Evolutionary conservation across 2,797 vertebrate genomes (phyloP).

Genomic region (Sardinella longiceps): DNA sequence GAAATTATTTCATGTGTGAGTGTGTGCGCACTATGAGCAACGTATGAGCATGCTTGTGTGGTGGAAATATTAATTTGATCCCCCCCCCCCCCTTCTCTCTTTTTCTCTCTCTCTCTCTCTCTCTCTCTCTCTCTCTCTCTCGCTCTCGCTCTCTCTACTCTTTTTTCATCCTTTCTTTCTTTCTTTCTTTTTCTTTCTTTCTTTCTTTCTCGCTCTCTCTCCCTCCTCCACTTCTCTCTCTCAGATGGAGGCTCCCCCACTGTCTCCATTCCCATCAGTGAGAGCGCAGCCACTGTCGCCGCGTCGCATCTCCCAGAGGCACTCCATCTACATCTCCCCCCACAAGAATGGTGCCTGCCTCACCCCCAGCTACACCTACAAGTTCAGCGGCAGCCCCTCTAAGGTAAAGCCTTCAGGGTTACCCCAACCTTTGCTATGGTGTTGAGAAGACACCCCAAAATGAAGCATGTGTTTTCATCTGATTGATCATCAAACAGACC

Average conservation of each 20-base stretch:
- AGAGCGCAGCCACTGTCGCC: constrained; percentile 87
- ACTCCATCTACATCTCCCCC: constrained; percentile 90
- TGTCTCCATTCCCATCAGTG: constrained; percentile 91
- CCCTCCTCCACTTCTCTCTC: too few species aligned
- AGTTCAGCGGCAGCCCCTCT: constrained; percentile 90
- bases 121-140: background rate
- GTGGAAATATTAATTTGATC: background rate
- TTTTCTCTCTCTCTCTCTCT: background rate
- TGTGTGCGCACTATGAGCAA: background rate
- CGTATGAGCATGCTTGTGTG: background rate
- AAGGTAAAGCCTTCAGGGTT: constrained; percentile 73
- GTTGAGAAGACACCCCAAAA: too few species aligned
- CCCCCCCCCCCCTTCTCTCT: too few species aligned
- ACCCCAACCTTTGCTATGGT: too few species aligned
- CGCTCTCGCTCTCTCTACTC: too few species aligned
- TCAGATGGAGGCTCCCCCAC: constrained; percentile 85
- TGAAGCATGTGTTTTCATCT: too few species aligned
- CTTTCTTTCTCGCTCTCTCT: background rate
- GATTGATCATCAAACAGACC: too few species aligned
- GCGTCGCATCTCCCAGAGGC: constrained; percentile 89
- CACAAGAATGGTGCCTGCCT: constrained; percentile 85
- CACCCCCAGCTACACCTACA: constrained; percentile 85
- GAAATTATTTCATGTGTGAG: constrained; percentile 7
- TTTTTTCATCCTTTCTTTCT: background rate
- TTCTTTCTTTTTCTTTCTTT: background rate